These are phyloP conservation scores for Drosophila pruinosa DNA, from an alignment of 1,140 invertebrate genomes.

Conservation along the genomic window DNA sequence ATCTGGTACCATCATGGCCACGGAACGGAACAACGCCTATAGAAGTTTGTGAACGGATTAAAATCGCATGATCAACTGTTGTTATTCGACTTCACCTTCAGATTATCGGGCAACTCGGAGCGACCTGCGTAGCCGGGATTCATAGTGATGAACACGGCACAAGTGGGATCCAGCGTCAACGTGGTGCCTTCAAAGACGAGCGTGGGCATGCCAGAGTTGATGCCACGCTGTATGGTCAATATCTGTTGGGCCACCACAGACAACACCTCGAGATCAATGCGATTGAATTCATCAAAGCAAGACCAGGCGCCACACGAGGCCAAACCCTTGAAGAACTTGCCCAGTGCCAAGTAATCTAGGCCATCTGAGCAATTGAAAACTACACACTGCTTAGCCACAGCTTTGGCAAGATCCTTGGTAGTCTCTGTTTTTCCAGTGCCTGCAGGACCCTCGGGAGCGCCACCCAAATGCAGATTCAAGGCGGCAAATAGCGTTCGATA, in stretches of 20 bases:
- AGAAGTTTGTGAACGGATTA: neutral
- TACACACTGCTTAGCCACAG: constrained; percentile 97
- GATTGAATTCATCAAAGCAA: constrained; percentile 98
- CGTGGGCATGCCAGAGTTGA: constrained; percentile 89
- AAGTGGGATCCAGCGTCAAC: constrained; percentile 93
- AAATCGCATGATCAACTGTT: too few relatives aligned
- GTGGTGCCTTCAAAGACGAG: constrained; percentile 96
- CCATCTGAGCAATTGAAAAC: constrained; percentile 98
- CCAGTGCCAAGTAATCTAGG: constrained; percentile 95
- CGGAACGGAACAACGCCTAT: constrained; percentile 95
- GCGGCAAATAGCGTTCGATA: constrained; percentile 96
- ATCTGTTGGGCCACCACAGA: constrained; percentile 97
- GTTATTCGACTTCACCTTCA: constrained; percentile 87
- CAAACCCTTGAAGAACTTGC: constrained; percentile 98
- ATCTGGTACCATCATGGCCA: constrained; percentile 99
- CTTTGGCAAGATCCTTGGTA: constrained; percentile 97
- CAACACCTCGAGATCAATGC: constrained; percentile 92
- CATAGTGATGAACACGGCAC: constrained; percentile 98
- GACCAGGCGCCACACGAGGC: constrained; percentile 98
- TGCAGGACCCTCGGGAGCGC: constrained; percentile 96
- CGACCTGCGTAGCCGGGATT: constrained; percentile 97
- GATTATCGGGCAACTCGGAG: constrained; percentile 95
- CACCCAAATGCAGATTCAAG: constrained; percentile 92
- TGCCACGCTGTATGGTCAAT: constrained; percentile 89
- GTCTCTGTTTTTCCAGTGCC: constrained; percentile 98